These are phyloP conservation scores for Ceratosolen solmsi DNA, from an alignment of 1,140 invertebrate genomes.

Conservation along the genomic window DNA sequence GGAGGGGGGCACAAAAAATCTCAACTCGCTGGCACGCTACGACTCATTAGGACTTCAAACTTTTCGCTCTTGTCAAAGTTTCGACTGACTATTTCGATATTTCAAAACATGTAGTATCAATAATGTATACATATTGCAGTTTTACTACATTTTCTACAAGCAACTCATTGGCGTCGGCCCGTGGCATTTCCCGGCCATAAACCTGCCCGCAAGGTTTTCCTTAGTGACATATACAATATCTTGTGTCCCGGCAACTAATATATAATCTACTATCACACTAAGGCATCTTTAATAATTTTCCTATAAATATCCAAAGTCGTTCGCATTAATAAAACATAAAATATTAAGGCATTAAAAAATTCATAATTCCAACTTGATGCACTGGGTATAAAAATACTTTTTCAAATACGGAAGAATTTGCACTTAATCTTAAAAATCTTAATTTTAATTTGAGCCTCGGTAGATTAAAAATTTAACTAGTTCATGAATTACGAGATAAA, in stretches of 20 bases:
- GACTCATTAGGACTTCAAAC: not conserved
- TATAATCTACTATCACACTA: not conserved
- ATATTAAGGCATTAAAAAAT: not conserved
- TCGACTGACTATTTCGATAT: not conserved
- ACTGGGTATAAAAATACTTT: not conserved
- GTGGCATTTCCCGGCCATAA: not conserved
- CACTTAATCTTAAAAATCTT: not conserved
- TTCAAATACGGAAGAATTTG: not conserved
- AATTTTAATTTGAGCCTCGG: conserved; percentile 8
- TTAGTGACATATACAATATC: not conserved
- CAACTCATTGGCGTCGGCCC: not conserved
- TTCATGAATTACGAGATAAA: too few relatives aligned
- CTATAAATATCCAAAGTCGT: not conserved
- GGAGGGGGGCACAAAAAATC: too few relatives aligned
- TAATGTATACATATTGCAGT: not conserved
- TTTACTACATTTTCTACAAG: not conserved
- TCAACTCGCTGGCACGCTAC: too few relatives aligned
- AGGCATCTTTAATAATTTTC: not conserved
- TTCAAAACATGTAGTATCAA: not conserved
- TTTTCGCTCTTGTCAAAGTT: not conserved
- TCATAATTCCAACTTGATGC: not conserved
- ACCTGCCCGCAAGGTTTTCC: not conserved
- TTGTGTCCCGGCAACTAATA: not conserved
- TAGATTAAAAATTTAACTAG: too few relatives aligned
- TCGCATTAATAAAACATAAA: not conserved